Evolutionary conservation across 2,888 invertebrate genomes (phyloP), one percentile per base, ranked within the genome.

Genomic region (Tipula confusa): DNA sequence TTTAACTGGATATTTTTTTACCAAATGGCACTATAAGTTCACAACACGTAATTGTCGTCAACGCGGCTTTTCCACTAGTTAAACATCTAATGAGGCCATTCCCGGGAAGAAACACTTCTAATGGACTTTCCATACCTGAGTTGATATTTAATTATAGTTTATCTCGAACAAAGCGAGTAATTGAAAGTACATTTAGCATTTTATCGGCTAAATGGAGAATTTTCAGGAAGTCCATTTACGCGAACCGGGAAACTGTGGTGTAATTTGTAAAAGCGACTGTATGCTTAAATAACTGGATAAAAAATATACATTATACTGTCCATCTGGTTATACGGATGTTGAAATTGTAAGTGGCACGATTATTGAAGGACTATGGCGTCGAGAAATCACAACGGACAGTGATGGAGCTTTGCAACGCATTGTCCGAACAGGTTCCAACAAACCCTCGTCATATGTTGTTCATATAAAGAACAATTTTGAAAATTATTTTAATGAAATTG

Each of bases 121-220:
- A n/a, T 48, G 29, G 13, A 48, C 29, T 83, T 29, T 29, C 64
- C 13, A 11, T 13, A 3, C 15, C 1, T 15, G 48, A 83, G 80
- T 82, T 80, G 80, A 13, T 84, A 80, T 84, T 43, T 84, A 84
- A 84, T 29, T 82, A 82, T 81, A 80, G 83, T 7, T 83, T 84
- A 80, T 83, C 82, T 29, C 38, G 43, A 81, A 82, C 84, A 18
- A 84, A 84, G 79, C 83, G 84, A 36, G 83, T 85, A 13, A 83
- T 85, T 36, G 85, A 85, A 82, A 84, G 81, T 81, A 33, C 83
- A 33, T 85, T 84, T 84, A 83, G 84, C 28, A 84, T 84, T 82
- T 84, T 81, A 36, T 81, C 81, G 13, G 29, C 81, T 9, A 29
- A 29, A 29, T 81, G 29, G 29, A 29, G 31, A 29, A 29, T 81